Evolutionary conservation across 2,888 invertebrate species (phyloP), one percentile per base, ranked within the genome.

Genomic region (Drosophila phalerata): DNA sequence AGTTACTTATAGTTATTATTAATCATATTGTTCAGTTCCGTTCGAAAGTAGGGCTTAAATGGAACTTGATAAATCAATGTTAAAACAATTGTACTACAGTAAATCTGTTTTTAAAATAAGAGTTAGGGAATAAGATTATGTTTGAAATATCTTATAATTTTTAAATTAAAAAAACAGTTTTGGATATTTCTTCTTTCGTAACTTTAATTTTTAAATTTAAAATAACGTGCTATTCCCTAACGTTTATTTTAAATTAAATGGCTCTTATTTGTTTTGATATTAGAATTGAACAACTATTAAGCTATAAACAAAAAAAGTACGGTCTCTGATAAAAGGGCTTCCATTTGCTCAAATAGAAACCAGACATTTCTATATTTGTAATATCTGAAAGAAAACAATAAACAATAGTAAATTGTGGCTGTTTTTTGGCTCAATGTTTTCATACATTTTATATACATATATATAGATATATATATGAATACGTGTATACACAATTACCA

Each of bases 361-460:
- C 10, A 17, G 17, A 13, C 28, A 63, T 60, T n/a, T 22, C 22
- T 37, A 48, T 30, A 51, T 28, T 51, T 22, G 19, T 17, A 45
- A 28, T 34, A 53, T 15, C 42, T 61, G 43, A 52, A n/a, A n/a
- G n/a, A n/a, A n/a, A n/a, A 53, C 32, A 60, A n/a, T n/a, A n/a
- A 43, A 43, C 34, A 42, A 17, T 25, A 61, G 43, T 34, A 11
- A 61, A 34, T 42, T 49, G 30, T 37, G 60, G 64, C 69, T 73
- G 66, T 28, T 28, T 28, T 32, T 40, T 43, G 30, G 67, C 67
- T 73, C 60, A 60, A 43, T 55, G 52, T 66, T 58, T 71, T 74
- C 77, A 45, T 66, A 69, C 61, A 38, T 58, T 73, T 69, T 73
- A 56, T 73, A 65, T 51, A 19, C n/a, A n/a, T n/a, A n/a, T n/a